These are phyloP conservation scores for Drosophila atripex DNA, from an alignment of 2,888 invertebrate species.

Conservation along the genomic window DNA sequence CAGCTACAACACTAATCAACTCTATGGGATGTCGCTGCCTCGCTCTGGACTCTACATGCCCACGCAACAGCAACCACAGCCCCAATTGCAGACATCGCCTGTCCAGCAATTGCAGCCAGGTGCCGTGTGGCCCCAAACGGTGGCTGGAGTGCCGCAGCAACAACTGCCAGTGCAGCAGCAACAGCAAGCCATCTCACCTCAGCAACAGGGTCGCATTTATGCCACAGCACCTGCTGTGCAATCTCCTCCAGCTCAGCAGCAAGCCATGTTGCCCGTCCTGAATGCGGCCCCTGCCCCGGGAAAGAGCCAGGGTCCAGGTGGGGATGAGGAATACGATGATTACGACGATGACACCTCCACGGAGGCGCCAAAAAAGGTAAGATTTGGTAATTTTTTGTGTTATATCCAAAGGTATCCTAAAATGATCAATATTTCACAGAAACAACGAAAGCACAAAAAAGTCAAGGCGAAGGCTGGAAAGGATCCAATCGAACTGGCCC, in stretches of 20 bases:
- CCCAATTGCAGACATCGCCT: slow-evolving; percentile 36
- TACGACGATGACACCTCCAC: slow-evolving; percentile 79
- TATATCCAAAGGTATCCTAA: too few species aligned
- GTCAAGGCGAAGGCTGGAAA: slow-evolving; percentile 60
- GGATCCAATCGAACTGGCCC: slow-evolving; percentile 70
- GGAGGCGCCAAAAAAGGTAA: slow-evolving; percentile 80
- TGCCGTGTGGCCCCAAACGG: slow-evolving; percentile 69
- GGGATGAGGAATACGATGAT: slow-evolving; percentile 78
- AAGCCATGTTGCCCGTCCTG: slow-evolving; percentile 49
- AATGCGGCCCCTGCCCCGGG: slow-evolving; percentile 49
- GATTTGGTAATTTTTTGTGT: not conserved
- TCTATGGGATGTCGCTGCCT: slow-evolving; percentile 74
- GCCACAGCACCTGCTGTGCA: slow-evolving; percentile 44
- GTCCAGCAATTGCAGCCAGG: slow-evolving; percentile 53
- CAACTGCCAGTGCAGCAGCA: slow-evolving; percentile 23
- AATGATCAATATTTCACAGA: slow-evolving; percentile 43
- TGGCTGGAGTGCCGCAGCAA: slow-evolving; percentile 46
- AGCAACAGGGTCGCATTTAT: slow-evolving; percentile 56
- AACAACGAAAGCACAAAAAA: slow-evolving; percentile 81
- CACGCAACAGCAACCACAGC: slow-evolving; percentile 49
- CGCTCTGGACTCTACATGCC: slow-evolving; percentile 78
- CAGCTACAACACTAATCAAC: slow-evolving; percentile 50
- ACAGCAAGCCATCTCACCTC: slow-evolving; percentile 18
- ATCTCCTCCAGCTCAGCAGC: slow-evolving; percentile 39
- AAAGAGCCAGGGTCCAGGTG: slow-evolving; percentile 42